Evolutionary conservation across 2,797 vertebrate genomes (phyloP).

Genomic region (Myotis myotis): DNA sequence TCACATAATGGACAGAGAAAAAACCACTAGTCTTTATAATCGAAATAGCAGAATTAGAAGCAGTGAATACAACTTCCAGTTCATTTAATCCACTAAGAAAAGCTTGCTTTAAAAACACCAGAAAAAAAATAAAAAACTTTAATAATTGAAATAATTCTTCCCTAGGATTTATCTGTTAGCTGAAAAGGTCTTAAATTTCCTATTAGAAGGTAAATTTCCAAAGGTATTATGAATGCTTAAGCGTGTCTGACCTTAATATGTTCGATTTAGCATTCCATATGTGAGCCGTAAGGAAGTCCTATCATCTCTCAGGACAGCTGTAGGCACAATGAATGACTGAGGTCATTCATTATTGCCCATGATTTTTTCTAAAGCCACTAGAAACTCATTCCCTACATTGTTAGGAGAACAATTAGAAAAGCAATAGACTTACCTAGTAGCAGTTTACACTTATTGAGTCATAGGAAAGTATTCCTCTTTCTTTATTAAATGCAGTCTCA

Average conservation of each 20-base stretch:
- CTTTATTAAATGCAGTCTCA: background rate
- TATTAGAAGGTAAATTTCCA: slow-evolving; percentile 47
- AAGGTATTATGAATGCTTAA: background rate
- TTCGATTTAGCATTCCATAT: slow-evolving; percentile 38
- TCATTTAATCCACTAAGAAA: slow-evolving; percentile 8
- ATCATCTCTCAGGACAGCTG: background rate
- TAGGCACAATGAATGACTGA: background rate
- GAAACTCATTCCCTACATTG: background rate
- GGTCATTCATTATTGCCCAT: slow-evolving; percentile 11
- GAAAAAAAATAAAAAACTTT: background rate
- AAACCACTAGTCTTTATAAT: slow-evolving; percentile 62
- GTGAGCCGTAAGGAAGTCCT: background rate
- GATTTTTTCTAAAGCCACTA: background rate
- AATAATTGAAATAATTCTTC: slow-evolving; percentile 72
- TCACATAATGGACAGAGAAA: slow-evolving; percentile 54
- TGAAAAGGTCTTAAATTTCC: slow-evolving; percentile 53
- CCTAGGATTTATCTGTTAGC: background rate
- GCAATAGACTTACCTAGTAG: background rate
- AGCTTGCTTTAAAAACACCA: slow-evolving; percentile 60
- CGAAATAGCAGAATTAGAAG: slow-evolving; percentile 68
- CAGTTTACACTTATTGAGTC: background rate
- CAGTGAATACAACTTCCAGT: slow-evolving; percentile 38
- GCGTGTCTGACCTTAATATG: slow-evolving; percentile 44
- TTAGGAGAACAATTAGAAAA: slow-evolving; percentile 11
- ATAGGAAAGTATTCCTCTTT: background rate